A percentile compares a stretch with the other conserved stretches of the same genome.
phyloP scores from a whole-genome alignment of 2,113 vertebrate genomes.

The Apus apus region DNA sequence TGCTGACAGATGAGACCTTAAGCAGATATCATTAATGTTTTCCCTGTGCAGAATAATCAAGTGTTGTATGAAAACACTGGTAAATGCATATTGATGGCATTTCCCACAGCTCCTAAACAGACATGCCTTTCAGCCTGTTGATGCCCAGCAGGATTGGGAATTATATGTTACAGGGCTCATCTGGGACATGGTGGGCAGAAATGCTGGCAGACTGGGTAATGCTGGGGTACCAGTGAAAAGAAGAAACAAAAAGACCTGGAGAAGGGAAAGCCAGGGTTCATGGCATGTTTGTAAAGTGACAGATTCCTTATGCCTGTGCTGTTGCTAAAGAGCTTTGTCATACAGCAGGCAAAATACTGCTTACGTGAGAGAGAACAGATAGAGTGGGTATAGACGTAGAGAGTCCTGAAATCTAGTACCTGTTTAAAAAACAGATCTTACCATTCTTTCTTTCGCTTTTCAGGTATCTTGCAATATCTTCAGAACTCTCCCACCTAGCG shows the following conservation, averaged over 20 bases:
- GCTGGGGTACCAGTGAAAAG: neutral
- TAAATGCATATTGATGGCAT: neutral
- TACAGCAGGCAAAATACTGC: neutral
- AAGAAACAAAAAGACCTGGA: neutral
- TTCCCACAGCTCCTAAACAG: neutral
- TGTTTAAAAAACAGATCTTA: neutral
- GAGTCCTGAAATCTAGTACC: neutral
- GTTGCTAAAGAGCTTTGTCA: neutral
- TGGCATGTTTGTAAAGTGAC: neutral
- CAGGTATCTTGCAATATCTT: constrained; percentile 99
- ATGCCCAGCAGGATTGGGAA: neutral
- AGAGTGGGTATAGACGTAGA: neutral
- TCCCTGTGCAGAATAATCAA: neutral
- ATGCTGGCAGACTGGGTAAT: neutral
- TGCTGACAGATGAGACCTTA: neutral
- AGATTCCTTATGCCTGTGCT: neutral
- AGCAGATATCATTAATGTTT: neutral
- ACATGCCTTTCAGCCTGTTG: neutral
- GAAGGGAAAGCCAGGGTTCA: neutral
- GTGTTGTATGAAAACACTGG: neutral
- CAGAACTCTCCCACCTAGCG: constrained; percentile 98
- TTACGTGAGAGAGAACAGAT: neutral
- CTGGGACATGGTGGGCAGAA: neutral
- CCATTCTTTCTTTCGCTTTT: neutral
- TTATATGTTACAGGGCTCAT: neutral